Evolutionary conservation across 2,888 invertebrate species (phyloP), one percentile per base, ranked within the genome.

Genomic region (Diarsia brunnea): DNA sequence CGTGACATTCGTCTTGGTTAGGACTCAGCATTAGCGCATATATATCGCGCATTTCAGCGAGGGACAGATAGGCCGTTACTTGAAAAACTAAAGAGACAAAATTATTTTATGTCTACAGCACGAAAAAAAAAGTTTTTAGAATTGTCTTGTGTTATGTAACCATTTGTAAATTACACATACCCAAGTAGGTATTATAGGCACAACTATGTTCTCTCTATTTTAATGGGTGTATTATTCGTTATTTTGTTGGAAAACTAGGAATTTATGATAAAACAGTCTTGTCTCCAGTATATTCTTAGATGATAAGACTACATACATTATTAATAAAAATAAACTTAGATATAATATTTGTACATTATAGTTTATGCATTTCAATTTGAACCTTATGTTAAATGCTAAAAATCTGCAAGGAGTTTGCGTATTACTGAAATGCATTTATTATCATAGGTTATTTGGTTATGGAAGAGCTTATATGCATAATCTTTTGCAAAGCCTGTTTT

Each of bases 401-500:
- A 12, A 69, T 47, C 64, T 73, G 51, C 21, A 61, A 69, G 38
- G 16, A 27, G 76, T 63, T 58, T 66, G 4, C 45, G 21, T 27
- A 58, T 24, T 31, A 61, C 38, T 19, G 53, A 72, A 78, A 64
- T 64, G 47, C 64, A 79, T n/a, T 60, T 14, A 49, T 69, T 65
- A 49, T 68, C 0, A 27, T 65, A 27, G 16, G 43, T 10, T 63
- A 69, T 69, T 51, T 38, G 66, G 64, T 66, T 47, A 72, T n/a
- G 53, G 49, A 64, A 61, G 69, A 63, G 73, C 55, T 65, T 73
- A 43, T 19, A 65, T 21, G 55, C 55, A 53, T 66, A n/a, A 72
- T 82, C 12, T 67, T 82, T 84, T 85, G 83, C 78, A 72, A 58
- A 53, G n/a, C 38, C 68, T 64, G 27, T 65, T 10, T 65, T 63